Evolutionary conservation across 2,113 vertebrate genomes (phyloP), one percentile per base, ranked within the genome.

Genomic region (Oncorhynchus mykiss): DNA sequence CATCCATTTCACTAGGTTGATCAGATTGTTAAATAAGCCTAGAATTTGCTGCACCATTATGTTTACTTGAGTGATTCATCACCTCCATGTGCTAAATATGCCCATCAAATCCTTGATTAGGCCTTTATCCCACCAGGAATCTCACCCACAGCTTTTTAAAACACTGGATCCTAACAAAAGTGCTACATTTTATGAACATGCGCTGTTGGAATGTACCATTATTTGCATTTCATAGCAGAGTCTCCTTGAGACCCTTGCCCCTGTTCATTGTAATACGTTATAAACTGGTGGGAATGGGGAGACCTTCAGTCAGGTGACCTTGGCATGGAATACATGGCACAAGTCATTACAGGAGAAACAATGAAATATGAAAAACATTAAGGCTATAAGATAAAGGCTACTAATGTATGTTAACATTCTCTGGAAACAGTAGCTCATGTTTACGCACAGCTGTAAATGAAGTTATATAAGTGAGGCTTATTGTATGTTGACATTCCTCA

Each of bases 61-160:
- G 85, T 87, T 90, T 78, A 72, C 85, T 85, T 24, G 78, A 91
- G 88, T 90, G 89, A 83, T 91, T 90, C 87, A 82, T 83, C 73
- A 85, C 87, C 78, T 86, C 83, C 57, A 72, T 80, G 78, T 79
- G 73, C 81, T 83, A 22, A 67, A 66, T 65, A 75, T 24, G 66
- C 25, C 77, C 34, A 80, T 88, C 75, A 88, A 88, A 88, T 89
- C 84, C 84, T 84, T 29, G 81, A 86, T 87, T 84, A 86, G 80
- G 75, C 70, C 77, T 84, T 87, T 77, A 85, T 82, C 85, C 86
- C 72, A 18, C 71, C 77, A 89, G 73, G 87, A 91, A 91, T 89
- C 80, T 87, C 70, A 71, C 75, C 77, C 76, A 22, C 77, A 71
- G 64, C 64, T 81, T 83, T 82, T 57, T 74, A 7, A 71, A 82